Evolutionary conservation across 2,113 vertebrate genomes (phyloP), one percentile per base, ranked within the genome.

Genomic region (Boleophthalmus pectinirostris): DNA sequence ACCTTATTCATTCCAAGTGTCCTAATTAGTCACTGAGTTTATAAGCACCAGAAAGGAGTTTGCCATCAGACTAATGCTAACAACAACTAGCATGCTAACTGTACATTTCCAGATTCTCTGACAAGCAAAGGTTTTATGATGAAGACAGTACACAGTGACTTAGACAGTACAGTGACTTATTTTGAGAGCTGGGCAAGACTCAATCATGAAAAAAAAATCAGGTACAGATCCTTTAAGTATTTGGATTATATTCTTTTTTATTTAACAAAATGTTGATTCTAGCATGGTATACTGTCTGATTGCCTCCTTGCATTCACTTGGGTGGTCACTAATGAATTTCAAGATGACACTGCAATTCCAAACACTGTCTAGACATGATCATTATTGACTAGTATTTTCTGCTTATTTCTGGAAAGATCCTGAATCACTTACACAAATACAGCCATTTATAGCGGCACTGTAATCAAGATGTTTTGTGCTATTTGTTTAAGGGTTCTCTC

Each of bases 401-500:
- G 23, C 18, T 43, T 83, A 69, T 75, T 25, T 70, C 43, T 18
- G 23, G 57, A 20, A 49, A 18, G 29, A 53, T 35, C 47, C 72
- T 60, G 43, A 51, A 66, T 16, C 8, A 15, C 51, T 43, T 38
- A 18, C 1, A 65, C 45, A 65, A 29, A 68, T 18, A 68, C 21
- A 43, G 35, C 56, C 4, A 15, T 58, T 14, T 58, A 25, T 58
- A 25, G 14, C 4, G 9, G 12, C 24, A 25, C 23, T 21, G 18
- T 54, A 54, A 54, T 65, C 70, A 47, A 69, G 33, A 67, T n/a
- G 16, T 54, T n/a, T 54, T 60, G 70, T 82, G 82, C 49, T 87
- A 74, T 82, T 83, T 81, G 70, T 87, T 81, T 79, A 73, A 82
- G 66, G 53, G 29, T 57, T 66, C 82, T 82, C 46, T 82, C 74